These are phyloP conservation scores for Solea solea DNA, from an alignment of 2,113 vertebrate genomes.

Conservation along the genomic window DNA sequence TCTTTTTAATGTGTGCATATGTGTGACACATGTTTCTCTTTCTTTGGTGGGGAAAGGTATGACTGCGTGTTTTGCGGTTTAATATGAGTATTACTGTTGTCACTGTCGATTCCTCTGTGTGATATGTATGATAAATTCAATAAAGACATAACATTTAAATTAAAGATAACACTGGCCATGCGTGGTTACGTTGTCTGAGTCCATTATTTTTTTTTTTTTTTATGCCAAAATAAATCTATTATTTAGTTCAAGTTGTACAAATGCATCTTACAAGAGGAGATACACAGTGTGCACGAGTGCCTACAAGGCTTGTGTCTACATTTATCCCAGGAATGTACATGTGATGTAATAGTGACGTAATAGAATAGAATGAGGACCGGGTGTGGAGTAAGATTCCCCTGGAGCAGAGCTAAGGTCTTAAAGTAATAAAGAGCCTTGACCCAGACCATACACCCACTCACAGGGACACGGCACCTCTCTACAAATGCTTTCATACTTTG, in stretches of 20 bases:
- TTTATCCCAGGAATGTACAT: slow-evolving; percentile 60
- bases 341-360: slow-evolving; percentile 48
- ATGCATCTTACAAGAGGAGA: slow-evolving; percentile 20
- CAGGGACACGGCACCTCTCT: slow-evolving; percentile 32
- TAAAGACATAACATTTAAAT: background rate
- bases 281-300: slow-evolving; percentile 21
- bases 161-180: too few relatives aligned
- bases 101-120: background rate
- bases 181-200: background rate
- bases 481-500: slow-evolving; percentile 41
- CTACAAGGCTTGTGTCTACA: slow-evolving; percentile 46
- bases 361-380: slow-evolving; percentile 56
- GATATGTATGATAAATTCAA: background rate
- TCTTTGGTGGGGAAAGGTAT: background rate
- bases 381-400: slow-evolving; percentile 59
- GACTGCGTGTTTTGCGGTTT: background rate
- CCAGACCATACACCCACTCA: slow-evolving; percentile 61
- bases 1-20: background rate
- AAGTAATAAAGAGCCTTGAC: slow-evolving; percentile 62
- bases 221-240: too few relatives aligned
- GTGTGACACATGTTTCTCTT: background rate
- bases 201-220: background rate
- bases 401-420: slow-evolving; percentile 60
- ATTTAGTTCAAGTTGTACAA: background rate
- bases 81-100: background rate